Evolutionary conservation across 2,113 vertebrate genomes (phyloP).

Genomic region (Psettodes erumei): DNA sequence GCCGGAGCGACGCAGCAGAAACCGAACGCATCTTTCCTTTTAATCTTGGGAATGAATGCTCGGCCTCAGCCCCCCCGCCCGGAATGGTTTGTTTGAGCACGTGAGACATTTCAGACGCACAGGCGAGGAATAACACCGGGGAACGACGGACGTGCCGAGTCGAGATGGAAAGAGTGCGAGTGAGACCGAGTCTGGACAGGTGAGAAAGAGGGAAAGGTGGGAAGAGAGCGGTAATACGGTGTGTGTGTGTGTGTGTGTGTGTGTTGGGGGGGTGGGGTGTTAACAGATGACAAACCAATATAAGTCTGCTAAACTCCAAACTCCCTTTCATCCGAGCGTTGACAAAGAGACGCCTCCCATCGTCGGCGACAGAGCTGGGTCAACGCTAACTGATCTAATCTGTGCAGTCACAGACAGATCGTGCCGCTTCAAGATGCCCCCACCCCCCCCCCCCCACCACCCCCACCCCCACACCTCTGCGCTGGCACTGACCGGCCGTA

Average conservation of each 20-base stretch:
- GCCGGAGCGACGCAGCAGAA: neutral
- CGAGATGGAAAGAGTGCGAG: slow-evolving; percentile 4
- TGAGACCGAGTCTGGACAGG: slow-evolving; percentile 20
- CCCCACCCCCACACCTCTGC: too few species aligned
- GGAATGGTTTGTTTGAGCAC: neutral
- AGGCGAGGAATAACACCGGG: neutral
- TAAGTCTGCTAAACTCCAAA: neutral
- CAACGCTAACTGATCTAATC: neutral
- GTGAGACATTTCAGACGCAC: slow-evolving; percentile 2
- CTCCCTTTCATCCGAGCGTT: neutral
- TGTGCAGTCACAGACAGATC: slow-evolving; percentile 9
- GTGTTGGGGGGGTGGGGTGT: too few species aligned
- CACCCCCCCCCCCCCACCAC: too few species aligned
- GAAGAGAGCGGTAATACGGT: neutral
- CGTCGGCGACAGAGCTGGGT: neutral
- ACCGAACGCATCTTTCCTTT: neutral
- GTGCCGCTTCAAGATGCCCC: neutral
- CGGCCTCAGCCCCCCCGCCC: neutral
- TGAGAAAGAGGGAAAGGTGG: slow-evolving; percentile 40
- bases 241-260: neutral
- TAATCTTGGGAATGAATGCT: neutral
- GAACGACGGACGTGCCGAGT: slow-evolving; percentile 23
- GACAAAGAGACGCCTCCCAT: slow-evolving; percentile 4
- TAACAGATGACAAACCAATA: too few species aligned
- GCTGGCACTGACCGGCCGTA: slow-evolving; percentile 9